Evolutionary conservation across 2,113 vertebrate species (phyloP), one percentile per base, ranked within the genome.

Genomic region (Hyperopisus bebe): DNA sequence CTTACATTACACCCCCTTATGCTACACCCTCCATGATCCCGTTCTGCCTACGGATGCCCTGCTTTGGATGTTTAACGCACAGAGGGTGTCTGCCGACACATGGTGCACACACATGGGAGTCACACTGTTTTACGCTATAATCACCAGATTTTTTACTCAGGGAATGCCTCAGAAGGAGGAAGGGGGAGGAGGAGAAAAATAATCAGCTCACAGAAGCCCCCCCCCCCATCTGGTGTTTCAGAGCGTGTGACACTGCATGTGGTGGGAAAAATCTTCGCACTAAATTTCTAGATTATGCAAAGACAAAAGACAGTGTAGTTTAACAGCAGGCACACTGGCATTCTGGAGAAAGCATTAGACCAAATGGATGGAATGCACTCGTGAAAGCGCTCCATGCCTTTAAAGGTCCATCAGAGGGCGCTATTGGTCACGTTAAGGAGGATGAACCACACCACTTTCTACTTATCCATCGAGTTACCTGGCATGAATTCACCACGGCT

Each of bases 371-470:
- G 53, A 39, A 87, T 55, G 27, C 50, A 87, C 10, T 31, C 7
- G 5, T 15, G 24, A 24, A 84, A 44, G 19, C 1, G 8, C 44
- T 21, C 62, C 74, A 35, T 91, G 90, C 90, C 89, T 62, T 15
- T 85, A 80, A 91, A 87, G 6, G 89, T 92, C 94, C 95, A 95
- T 94, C 93, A 95, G 96, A 94, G 96, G 95, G 95, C 85, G 91
- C 93, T 94, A 93, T 95, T 95, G 94, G 90, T 94, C 92, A 95
- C 24, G 24, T 48, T 58, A 66, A 82, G 35, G 47, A 51, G 27
- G 7, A 53, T 21, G 7, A 84, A 47, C 21, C 39, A 4, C 42
- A 11, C 3, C 19, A 10, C 42, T 44, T 47, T 24, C 35, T 2
- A 84, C 2, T 24, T 47, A n/a, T 84, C 39, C 42, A 1, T 39